These are phyloP conservation scores for Cremastobaeus sp. DNA, from an alignment of 2,888 invertebrate genomes.

Conservation along the genomic window DNA sequence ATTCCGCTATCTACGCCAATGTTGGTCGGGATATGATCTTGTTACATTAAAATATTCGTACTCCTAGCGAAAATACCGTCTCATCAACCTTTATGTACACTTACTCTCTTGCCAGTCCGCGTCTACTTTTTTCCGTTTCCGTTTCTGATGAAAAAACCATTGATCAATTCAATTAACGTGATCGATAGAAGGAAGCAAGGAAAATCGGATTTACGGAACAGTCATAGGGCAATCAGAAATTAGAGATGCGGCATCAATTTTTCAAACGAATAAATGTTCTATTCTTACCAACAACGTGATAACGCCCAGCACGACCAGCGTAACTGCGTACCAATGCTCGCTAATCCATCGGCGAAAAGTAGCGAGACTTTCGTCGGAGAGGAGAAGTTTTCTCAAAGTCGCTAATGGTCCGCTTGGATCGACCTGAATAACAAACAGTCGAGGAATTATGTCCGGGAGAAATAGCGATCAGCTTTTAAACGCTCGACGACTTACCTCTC, in stretches of 20 bases:
- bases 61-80: conserved; percentile 55
- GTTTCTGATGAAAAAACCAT: conserved; percentile 65
- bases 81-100: conserved; percentile 58
- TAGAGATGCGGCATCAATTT: no score
- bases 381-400: conserved; percentile 89
- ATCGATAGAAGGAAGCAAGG: conserved; percentile 3
- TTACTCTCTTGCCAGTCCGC: conserved; percentile 67
- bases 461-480: conserved; percentile 20
- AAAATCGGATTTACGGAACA: conserved; percentile 18
- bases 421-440: conserved; percentile 79
- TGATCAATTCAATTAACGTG: conserved; percentile 31
- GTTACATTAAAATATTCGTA: conserved; percentile 31
- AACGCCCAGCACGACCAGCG: conserved; percentile 86
- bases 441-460: conserved; percentile 23
- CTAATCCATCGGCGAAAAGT: conserved; percentile 92
- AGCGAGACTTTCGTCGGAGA: conserved; percentile 93
- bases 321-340: conserved; percentile 94
- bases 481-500: conserved; percentile 81
- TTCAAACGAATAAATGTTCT: background rate
- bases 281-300: conserved; percentile 89
- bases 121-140: conserved; percentile 66
- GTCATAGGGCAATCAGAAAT: no score
- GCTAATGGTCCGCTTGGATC: conserved; percentile 96
- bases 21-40: conserved; percentile 7
- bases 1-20: conserved; percentile 12